Percentiles rank a stretch among this genome's conserved stretches.
These are phyloP conservation scores for Chiloscyllium plagiosum DNA, from an alignment of 2,113 vertebrate genomes.

Conservation along the genomic window DNA sequence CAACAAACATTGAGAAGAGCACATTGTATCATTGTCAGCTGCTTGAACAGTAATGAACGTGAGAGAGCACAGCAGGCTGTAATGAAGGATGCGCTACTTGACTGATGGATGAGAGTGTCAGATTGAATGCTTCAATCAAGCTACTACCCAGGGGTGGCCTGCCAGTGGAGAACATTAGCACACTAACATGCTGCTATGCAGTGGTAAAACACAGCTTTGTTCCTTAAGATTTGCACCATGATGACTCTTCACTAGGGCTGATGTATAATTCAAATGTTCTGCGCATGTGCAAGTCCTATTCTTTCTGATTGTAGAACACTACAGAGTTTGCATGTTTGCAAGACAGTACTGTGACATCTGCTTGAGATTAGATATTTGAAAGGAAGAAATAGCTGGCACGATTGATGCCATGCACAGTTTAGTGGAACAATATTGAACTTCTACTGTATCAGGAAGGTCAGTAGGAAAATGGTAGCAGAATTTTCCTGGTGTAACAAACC, in stretches of 20 bases:
- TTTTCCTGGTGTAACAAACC: no score
- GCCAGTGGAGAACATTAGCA: neutral
- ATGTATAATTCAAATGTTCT: neutral
- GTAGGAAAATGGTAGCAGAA: no score
- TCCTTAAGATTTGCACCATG: neutral
- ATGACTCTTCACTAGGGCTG: neutral
- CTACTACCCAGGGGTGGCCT: neutral
- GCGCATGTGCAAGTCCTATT: neutral
- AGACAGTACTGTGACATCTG: neutral
- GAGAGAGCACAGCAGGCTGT: neutral
- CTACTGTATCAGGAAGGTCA: neutral
- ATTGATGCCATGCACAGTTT: neutral
- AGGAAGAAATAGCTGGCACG: neutral
- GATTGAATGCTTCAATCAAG: constrained; percentile 4
- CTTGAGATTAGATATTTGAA: neutral
- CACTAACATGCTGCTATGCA: neutral
- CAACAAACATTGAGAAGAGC: neutral
- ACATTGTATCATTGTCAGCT: constrained; percentile 8
- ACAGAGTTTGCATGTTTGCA: neutral
- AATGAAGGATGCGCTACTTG: neutral
- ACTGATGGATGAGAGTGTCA: neutral
- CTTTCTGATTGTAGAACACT: neutral
- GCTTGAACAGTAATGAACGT: neutral
- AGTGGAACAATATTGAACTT: neutral
- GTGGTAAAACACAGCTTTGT: neutral